Base-by-base conservation (phyloP, 2,888 invertebrate species). In the Selenia dentaria region DNA sequence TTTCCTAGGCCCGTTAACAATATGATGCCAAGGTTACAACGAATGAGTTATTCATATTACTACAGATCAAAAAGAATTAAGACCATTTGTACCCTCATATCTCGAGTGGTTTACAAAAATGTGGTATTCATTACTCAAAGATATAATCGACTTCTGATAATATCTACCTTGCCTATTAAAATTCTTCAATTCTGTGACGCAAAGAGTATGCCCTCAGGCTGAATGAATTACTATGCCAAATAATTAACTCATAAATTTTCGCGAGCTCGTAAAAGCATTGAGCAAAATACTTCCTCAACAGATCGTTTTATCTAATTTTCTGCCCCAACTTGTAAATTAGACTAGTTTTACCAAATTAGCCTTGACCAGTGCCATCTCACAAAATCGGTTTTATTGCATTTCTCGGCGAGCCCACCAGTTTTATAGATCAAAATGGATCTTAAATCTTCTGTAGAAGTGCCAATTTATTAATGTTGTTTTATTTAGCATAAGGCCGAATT, bases 341-440 rank as follows among this genome's bases (percentile, higher is more conserved):
- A 58, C 58, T 54, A 27, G 57, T 62, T 59, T 59, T 54, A 28
- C 43, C 40, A 51, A 57, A 57, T 40, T 43, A 45, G 54, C 62
- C 62, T 60, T 59, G 57, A 38, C 32, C 24, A 53, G 45, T 52
- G 54, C 47, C 57, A 60, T 51, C 47, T 38, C 31, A 51, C 53
- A 54, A 54, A 62, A 60, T 57, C 46, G 34, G 56, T 59, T 62
- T 62, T 60, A 64, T 60, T 62, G 55, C 58, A 63, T 63, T 62
- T 62, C 59, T 41, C 47, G 51, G 36, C 40, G 29, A 44, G 43
- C 45, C 45, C 39, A 50, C 46, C 24, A 20, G 36, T 46, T 41
- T 39, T 38, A 50, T 45, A 51, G 29, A 51, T 57, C 33, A 51
- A 64, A 55, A 54, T 59, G 54, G 52, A 49, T 57, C 59, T 62